Base-by-base conservation (phyloP, 2,113 vertebrate species). In the Cyanoliseus patagonus region DNA sequence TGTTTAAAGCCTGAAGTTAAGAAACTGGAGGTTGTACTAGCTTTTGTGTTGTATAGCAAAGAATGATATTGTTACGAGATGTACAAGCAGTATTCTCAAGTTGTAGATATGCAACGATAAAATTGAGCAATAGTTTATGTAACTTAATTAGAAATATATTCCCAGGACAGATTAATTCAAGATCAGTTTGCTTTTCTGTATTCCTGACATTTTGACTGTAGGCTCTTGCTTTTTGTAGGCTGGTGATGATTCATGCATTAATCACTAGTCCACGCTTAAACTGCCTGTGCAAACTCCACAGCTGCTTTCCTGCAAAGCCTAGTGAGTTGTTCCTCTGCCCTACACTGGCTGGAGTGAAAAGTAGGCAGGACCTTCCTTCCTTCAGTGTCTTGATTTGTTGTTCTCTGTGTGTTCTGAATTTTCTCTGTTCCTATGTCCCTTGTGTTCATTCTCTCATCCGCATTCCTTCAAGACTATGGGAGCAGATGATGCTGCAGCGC, bases 181-280 rank as follows among this genome's bases (percentile, higher is more conserved):
- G 11, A 41, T 82, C 52, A 68, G 73, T 82, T 96, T 96, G 46
- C 76, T 88, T 83, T 93, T 86, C 83, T 95, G 30, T 84, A 31
- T 80, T 92, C 79, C 42, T 94, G 94, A 72, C 83, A 73, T 92
- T 96, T 75, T 94, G 86, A 59, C 92, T 94, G 90, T 41, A 66
- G 73, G 49, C 81, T 90, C 55, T 55, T 83, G 37, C 69, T 96
- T 19, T 92, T 94, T 92, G 80, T 83, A 62, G 73, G 90, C 73
- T 94, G 83, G 35, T 52, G 76, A 37, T 96, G 93, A 93, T 92
- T 93, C 94, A 95, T 28, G 46, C 42, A 11, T 92, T 92, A 92
- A 96, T 93, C 79, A 81, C 88, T 61, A 13, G 75, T 88, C 0
- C 0, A 53, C n/a, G 19, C 85, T 83, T 53, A 33, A 93, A 53